Percentiles rank a stretch among this genome's conserved stretches.
Conservation (phyloP, 2,113 vertebrate genomes). For the Alouatta palliata region DNA sequence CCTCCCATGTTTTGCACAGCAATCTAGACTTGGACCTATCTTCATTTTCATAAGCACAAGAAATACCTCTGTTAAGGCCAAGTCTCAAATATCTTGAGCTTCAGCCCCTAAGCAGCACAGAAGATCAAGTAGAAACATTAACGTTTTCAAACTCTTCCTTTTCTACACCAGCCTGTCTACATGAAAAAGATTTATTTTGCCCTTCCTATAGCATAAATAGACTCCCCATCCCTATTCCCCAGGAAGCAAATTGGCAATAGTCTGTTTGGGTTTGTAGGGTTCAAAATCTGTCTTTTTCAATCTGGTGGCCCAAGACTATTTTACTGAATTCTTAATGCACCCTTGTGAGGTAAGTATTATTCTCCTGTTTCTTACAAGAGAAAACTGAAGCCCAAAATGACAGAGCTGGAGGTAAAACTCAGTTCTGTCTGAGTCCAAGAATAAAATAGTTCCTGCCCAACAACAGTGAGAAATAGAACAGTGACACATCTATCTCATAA, state of each 20-base stretch:
- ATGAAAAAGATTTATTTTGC: background rate
- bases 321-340: background rate
- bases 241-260: background rate
- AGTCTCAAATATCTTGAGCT: background rate
- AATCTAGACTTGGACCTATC: background rate
- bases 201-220: accelerated
- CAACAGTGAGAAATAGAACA: background rate
- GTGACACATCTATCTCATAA: background rate
- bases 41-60: background rate
- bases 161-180: background rate
- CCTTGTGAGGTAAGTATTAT: background rate
- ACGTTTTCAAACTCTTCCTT: background rate
- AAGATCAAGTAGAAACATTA: background rate
- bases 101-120: background rate
- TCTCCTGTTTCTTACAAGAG: background rate
- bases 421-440: background rate
- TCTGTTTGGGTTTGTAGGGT: background rate
- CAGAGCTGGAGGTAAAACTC: background rate
- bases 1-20: background rate
- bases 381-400: background rate
- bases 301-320: background rate
- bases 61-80: background rate
- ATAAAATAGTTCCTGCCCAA: background rate
- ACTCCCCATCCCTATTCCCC: background rate
- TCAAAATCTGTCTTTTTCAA: background rate